Conservation (phyloP, 2,797 vertebrate species). For the Semaprochilodus insignis region DNA sequence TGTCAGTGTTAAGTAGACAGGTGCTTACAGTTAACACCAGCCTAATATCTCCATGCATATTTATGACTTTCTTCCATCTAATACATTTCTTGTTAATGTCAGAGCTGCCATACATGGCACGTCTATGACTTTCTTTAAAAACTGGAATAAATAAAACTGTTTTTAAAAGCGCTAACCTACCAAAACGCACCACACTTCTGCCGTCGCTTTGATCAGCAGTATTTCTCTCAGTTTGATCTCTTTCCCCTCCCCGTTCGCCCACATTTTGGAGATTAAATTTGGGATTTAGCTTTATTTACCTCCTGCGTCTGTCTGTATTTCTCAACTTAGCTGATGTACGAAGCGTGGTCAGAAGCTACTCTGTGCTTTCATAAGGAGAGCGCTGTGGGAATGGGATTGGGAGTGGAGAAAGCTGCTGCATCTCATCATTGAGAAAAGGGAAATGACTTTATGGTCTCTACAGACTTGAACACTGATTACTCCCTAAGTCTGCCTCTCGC, state of each 20-base stretch:
- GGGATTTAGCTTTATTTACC: conserved; percentile 75
- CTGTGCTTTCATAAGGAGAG: conserved; percentile 67
- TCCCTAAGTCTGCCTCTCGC: conserved; percentile 71
- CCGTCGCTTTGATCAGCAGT: conserved; percentile 76
- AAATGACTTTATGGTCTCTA: conserved; percentile 73
- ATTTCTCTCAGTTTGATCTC: conserved; percentile 74
- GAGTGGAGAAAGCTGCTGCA: conserved; percentile 68
- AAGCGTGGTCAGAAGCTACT: conserved; percentile 63
- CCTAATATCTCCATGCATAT: conserved; percentile 98
- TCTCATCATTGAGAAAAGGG: conserved; percentile 73
- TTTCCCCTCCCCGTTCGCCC: conserved; percentile 64
- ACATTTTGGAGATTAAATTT: conserved; percentile 68
- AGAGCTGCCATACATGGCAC: conserved; percentile 92
- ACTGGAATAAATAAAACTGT: conserved; percentile 95
- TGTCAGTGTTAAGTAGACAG: conserved; percentile 96
- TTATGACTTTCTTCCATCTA: conserved; percentile 87
- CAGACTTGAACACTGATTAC: conserved; percentile 78
- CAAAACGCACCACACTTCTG: conserved; percentile 80
- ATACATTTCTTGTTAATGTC: conserved; percentile 94
- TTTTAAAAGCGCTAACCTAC: conserved; percentile 88
- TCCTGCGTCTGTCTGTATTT: conserved; percentile 62
- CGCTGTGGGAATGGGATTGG: conserved; percentile 64
- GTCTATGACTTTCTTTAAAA: conserved; percentile 81
- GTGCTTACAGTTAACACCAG: conserved; percentile 96
- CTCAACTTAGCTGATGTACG: conserved; percentile 46